Conservation (phyloP, 2,888 invertebrate species). For the Drosophila diplacantha region DNA sequence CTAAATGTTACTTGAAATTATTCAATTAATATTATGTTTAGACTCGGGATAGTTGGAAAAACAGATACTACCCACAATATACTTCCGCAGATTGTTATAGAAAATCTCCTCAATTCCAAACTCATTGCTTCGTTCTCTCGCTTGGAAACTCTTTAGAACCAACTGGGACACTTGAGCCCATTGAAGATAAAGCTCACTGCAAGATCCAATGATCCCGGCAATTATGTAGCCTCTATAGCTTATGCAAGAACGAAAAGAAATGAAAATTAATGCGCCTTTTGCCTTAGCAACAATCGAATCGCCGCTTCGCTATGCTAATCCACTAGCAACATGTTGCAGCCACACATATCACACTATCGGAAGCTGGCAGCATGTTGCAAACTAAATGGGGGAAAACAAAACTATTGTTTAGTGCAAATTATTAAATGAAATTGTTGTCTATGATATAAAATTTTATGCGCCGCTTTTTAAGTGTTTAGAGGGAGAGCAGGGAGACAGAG, state of each 20-base stretch:
- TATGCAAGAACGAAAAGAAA: slow-evolving; percentile 29
- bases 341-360: slow-evolving; percentile 33
- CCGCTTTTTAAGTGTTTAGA: slow-evolving; percentile 54
- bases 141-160: slow-evolving; percentile 13
- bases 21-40: too few species aligned
- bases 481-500: slow-evolving; percentile 23
- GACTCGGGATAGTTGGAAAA: too few species aligned
- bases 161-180: slow-evolving; percentile 5
- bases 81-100: neutral
- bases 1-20: neutral
- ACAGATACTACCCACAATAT: neutral
- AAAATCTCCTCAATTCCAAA: neutral
- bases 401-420: slow-evolving; percentile 56
- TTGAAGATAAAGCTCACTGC: slow-evolving; percentile 5
- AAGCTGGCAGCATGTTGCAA: slow-evolving; percentile 39
- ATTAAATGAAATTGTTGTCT: slow-evolving; percentile 62
- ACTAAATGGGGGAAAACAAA: slow-evolving; percentile 17
- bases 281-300: slow-evolving; percentile 58
- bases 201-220: neutral
- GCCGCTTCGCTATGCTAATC: slow-evolving; percentile 42
- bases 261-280: slow-evolving; percentile 57
- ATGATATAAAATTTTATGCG: slow-evolving; percentile 61
- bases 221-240: slow-evolving; percentile 40
- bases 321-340: slow-evolving; percentile 58
- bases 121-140: neutral